Conservation (phyloP, 2,113 vertebrate genomes). For the Gambusia holbrooki region DNA sequence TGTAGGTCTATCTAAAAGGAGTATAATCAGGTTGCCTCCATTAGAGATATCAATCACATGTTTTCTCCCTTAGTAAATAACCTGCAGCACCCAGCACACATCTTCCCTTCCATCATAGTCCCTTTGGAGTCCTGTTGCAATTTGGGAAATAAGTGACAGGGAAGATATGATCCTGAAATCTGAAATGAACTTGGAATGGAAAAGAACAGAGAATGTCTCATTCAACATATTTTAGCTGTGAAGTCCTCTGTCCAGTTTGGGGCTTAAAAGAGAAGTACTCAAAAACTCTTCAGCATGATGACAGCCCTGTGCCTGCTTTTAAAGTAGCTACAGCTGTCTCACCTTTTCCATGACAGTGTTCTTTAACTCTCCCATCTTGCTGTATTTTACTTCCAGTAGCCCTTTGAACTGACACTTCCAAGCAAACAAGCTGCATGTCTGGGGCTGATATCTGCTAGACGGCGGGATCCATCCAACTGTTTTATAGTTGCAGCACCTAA, state of each 20-base stretch:
- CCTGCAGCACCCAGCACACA: constrained; percentile 23
- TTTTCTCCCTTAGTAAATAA: constrained; percentile 53
- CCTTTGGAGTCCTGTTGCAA: constrained; percentile 6
- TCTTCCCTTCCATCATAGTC: constrained; percentile 13
- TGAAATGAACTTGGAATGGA: constrained; percentile 33
- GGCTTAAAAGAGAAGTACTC: constrained; percentile 18
- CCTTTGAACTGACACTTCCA: constrained; percentile 42
- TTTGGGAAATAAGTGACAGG: constrained; percentile 24
- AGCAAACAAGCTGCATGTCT: constrained; percentile 14
- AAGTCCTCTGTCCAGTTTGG: constrained; percentile 4
- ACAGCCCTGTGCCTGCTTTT: constrained; percentile 29
- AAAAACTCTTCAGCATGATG: constrained; percentile 15
- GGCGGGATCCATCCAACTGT: constrained; percentile 1
- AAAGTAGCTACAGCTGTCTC: constrained; percentile 17
- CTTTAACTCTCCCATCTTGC: constrained; percentile 18
- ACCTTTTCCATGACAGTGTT: constrained; percentile 14
- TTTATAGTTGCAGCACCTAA: constrained; percentile 24
- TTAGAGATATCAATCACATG: constrained; percentile 42
- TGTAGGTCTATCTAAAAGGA: constrained; percentile 42
- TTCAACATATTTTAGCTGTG: constrained; percentile 15
- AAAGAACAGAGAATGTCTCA: constrained; percentile 10
- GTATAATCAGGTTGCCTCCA: constrained; percentile 40
- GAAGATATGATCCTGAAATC: constrained; percentile 12
- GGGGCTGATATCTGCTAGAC: constrained; percentile 36
- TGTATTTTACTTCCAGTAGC: constrained; percentile 40